Evolutionary conservation across 2,888 invertebrate genomes (phyloP), one percentile per base, ranked within the genome.

Genomic region (Lepidocyrtinus sp.): DNA sequence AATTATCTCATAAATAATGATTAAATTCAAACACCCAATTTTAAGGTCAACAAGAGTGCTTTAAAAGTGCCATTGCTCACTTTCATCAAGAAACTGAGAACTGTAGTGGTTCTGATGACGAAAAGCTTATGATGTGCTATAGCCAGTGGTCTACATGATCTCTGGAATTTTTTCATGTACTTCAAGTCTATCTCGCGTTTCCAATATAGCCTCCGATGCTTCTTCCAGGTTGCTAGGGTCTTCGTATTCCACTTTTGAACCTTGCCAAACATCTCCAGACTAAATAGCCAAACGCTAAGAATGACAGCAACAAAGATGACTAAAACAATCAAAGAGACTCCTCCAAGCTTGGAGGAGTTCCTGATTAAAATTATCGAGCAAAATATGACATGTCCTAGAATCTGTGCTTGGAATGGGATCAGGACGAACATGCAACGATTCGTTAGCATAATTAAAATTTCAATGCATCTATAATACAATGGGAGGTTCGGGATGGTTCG

Each of bases 31-130:
- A 55, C 2, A n/a, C 17, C 17, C 55, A 12, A 55, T n/a, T 72
- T 63, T 63, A 62, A 24, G 1, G 63, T 17, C 15, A 72, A 9
- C 12, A 72, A 55, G 2, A 79, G 15, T 2, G 63, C 63, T 21
- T 79, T 79, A 22, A 79, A 46, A 1, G 63, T 50, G 2, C 78
- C 78, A 27, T 62, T 45, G 17, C 69, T 79, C 2, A 59, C 67
- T 19, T 73, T 79, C 45, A 46, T 68, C 36, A 79, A 27, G 62
- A 68, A 73, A 5, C 12, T 21, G 0, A 79, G 19, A 0, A 79
- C 73, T 0, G 78, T 69, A n/a, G 64, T 27, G 0, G 78, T 68
- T 5, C 46, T 73, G 0, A 79, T 64, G 3, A 79, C 69, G n/a
- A 73, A 79, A 26, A 79, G 50, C 55, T 68, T 73, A 0, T 69